phyloP scores from a whole-genome alignment of 2,113 vertebrate species.

The Genyomyrus donnyi region DNA sequence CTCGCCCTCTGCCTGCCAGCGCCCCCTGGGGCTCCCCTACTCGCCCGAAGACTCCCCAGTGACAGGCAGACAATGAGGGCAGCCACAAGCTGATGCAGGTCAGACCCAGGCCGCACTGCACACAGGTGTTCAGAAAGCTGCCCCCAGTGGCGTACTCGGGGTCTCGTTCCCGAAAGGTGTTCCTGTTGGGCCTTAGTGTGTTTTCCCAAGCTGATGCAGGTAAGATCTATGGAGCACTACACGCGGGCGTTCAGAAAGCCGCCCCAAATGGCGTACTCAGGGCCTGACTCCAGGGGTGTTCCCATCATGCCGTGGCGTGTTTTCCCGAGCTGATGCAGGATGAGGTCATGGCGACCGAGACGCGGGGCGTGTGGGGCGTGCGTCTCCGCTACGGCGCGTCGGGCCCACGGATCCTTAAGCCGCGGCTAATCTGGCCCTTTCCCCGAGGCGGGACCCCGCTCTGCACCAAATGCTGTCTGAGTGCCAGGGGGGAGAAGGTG shows the following conservation, averaged over 20 bases:
- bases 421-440: constrained; percentile 61
- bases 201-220: background rate
- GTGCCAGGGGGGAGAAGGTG: background rate
- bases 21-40: background rate
- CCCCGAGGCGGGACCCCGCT: constrained; percentile 34
- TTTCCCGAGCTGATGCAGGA: background rate
- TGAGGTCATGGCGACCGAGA: background rate
- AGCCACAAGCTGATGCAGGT: background rate
- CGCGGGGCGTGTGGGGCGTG: constrained; percentile 29
- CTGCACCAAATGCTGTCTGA: constrained; percentile 33
- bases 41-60: background rate
- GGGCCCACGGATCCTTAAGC: constrained; percentile 44
- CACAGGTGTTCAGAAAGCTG: background rate
- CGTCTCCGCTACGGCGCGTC: constrained; percentile 48
- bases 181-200: background rate
- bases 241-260: background rate
- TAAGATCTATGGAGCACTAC: background rate
- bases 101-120: background rate
- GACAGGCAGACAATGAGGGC: background rate
- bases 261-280: background rate
- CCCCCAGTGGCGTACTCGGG: background rate
- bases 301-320: background rate
- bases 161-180: background rate
- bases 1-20: background rate
- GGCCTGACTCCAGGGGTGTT: background rate